Conservation (phyloP, 2,888 invertebrate species). For the Cephus pygmeus region DNA sequence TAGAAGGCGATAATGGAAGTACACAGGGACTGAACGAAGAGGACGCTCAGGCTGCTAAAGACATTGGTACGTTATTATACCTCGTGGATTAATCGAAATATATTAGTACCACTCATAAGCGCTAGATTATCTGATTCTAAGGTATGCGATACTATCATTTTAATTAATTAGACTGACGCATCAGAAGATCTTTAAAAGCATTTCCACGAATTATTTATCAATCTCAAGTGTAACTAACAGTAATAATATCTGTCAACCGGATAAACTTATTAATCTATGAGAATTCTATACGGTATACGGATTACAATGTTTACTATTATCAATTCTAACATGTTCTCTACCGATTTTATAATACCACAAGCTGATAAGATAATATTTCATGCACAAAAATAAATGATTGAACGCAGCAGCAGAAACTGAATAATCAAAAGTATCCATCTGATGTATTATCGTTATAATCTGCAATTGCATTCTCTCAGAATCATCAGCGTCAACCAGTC, state of each 20-base stretch:
- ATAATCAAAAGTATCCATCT: background rate
- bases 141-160: background rate
- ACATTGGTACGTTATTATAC: slow-evolving; percentile 40
- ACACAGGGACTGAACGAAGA: slow-evolving; percentile 27
- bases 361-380: background rate
- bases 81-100: background rate
- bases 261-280: background rate
- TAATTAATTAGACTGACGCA: background rate
- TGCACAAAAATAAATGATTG: background rate
- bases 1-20: slow-evolving; percentile 32
- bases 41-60: slow-evolving; percentile 34
- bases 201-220: too few species aligned
- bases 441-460: too few species aligned
- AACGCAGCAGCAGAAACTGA: background rate
- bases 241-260: background rate
- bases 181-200: background rate
- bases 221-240: background rate
- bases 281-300: background rate
- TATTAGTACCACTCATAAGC: background rate
- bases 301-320: too few species aligned
- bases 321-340: too few species aligned
- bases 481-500: too few species aligned
- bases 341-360: too few species aligned
- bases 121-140: background rate
- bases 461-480: too few species aligned